These are phyloP conservation scores for Plecturocebus donacophilus DNA, from an alignment of 2,113 vertebrate species.

Conservation along the genomic window DNA sequence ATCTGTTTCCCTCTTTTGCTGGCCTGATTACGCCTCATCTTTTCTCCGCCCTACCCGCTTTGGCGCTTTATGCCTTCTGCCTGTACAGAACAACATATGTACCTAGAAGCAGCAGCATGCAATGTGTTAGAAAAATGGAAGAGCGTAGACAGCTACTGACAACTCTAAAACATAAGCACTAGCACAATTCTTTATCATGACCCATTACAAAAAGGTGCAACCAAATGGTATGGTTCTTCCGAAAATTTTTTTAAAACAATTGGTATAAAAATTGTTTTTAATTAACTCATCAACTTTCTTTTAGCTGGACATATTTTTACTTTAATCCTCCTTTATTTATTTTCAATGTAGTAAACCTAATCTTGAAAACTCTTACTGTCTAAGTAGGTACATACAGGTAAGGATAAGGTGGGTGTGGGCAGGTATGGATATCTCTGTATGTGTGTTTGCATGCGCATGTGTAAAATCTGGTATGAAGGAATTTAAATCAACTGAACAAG, in stretches of 20 bases:
- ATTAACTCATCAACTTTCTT: constrained; percentile 21
- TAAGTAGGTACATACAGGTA: neutral
- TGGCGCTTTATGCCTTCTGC: constrained; percentile 57
- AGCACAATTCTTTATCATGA: neutral
- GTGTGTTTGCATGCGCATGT: too few relatives aligned
- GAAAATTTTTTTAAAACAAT: neutral
- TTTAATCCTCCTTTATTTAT: neutral
- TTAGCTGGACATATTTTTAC: neutral
- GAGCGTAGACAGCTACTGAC: neutral
- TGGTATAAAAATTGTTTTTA: neutral
- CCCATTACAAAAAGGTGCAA: neutral
- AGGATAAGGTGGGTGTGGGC: too few relatives aligned
- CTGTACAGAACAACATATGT: neutral
- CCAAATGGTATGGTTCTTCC: neutral
- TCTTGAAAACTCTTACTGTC: neutral
- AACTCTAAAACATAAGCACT: neutral
- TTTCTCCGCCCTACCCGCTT: neutral
- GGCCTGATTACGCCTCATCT: neutral
- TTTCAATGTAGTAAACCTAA: constrained; percentile 36
- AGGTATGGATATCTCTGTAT: neutral
- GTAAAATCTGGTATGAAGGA: neutral
- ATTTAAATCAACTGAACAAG: neutral
- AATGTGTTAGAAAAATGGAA: constrained; percentile 32
- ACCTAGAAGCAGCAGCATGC: constrained; percentile 57
- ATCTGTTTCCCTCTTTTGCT: constrained; percentile 55